These are phyloP conservation scores for Euschistus heros DNA, from an alignment of 1,140 invertebrate species.

Conservation along the genomic window DNA sequence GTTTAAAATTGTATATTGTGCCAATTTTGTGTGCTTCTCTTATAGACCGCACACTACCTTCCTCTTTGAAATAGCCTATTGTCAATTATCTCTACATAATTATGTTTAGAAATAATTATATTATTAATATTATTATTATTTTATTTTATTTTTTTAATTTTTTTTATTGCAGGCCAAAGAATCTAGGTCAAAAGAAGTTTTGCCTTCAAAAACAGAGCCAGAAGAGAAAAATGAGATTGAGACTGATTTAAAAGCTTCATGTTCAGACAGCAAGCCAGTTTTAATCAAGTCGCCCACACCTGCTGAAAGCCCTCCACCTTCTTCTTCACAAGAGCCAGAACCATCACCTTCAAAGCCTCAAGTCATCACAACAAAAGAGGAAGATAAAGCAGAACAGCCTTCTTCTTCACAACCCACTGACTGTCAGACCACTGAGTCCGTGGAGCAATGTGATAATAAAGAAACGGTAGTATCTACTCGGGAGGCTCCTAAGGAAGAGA, in stretches of 20 bases:
- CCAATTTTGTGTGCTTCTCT: no score
- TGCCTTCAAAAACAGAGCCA: not conserved
- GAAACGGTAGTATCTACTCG: no score
- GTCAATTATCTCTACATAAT: no score
- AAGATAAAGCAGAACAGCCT: not conserved
- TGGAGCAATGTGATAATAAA: not conserved
- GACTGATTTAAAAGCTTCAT: conserved; percentile 2
- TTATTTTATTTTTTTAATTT: not conserved
- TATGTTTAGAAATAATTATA: not conserved
- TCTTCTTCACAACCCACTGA: no score
- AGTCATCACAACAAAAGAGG: not conserved
- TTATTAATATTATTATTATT: not conserved
- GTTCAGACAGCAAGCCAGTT: not conserved
- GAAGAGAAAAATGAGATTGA: conserved; percentile 14
- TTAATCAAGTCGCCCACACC: not conserved
- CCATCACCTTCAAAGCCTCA: not conserved
- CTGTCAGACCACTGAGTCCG: not conserved
- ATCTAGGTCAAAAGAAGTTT: not conserved
- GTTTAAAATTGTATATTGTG: no score
- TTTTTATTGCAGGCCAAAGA: conserved; percentile 1
- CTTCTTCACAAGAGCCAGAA: not conserved
- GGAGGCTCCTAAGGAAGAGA: not conserved
- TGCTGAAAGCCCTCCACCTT: not conserved
- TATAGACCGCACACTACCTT: no score
- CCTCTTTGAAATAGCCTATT: no score